phyloP scores from a whole-genome alignment of 2,888 invertebrate genomes.

The Eledona agricola region DNA sequence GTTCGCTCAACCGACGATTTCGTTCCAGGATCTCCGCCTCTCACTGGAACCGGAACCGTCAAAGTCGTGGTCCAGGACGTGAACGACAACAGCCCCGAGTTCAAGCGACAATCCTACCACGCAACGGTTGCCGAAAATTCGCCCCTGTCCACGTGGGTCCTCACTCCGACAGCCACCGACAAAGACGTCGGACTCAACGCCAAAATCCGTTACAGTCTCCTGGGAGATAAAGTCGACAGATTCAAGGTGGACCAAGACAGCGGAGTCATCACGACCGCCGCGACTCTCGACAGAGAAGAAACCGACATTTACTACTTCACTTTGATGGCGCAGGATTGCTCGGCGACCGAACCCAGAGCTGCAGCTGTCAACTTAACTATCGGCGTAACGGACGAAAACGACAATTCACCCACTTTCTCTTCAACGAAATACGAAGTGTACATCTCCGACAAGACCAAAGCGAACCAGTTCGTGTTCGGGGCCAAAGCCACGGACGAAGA shows the following conservation, averaged over 20 bases:
- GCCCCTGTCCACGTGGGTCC: slow-evolving; percentile 78
- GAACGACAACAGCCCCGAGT: slow-evolving; percentile 92
- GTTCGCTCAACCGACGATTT: slow-evolving; percentile 13
- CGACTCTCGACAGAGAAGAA: slow-evolving; percentile 81
- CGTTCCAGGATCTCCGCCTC: slow-evolving; percentile 84
- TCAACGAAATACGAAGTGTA: slow-evolving; percentile 79
- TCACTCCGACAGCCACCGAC: slow-evolving; percentile 82
- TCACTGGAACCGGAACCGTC: slow-evolving; percentile 92
- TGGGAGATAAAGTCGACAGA: slow-evolving; percentile 82
- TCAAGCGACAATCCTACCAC: slow-evolving; percentile 82
- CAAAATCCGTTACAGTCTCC: slow-evolving; percentile 83
- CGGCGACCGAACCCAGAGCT: slow-evolving; percentile 83
- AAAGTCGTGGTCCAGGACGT: slow-evolving; percentile 91
- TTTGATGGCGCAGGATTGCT: slow-evolving; percentile 88
- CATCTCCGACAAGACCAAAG: slow-evolving; percentile 81
- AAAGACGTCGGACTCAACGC: slow-evolving; percentile 86
- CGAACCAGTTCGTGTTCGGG: slow-evolving; percentile 90
- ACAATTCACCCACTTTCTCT: slow-evolving; percentile 83
- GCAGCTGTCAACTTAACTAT: slow-evolving; percentile 86
- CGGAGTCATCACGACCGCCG: slow-evolving; percentile 80
- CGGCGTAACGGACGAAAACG: slow-evolving; percentile 82
- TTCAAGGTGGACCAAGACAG: slow-evolving; percentile 82
- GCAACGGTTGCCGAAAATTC: slow-evolving; percentile 85
- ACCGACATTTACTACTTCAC: slow-evolving; percentile 80
- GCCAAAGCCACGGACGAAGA: slow-evolving; percentile 88